Base-by-base conservation (phyloP, 2,888 invertebrate genomes). In the Noctua janthe region DNA sequence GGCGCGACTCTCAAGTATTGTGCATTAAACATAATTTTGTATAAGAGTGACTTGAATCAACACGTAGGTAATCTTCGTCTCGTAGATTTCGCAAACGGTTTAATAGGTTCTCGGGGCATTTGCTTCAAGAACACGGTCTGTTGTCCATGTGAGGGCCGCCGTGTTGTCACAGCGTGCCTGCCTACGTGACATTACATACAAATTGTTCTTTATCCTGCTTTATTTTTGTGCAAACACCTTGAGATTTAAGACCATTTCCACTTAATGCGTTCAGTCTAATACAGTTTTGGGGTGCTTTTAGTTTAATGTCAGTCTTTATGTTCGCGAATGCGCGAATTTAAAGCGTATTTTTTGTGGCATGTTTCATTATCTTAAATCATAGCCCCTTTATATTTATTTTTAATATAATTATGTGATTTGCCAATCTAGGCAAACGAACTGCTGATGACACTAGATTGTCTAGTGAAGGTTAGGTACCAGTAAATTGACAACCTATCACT, bases 171-270 rank as follows among this genome's bases (percentile, higher is more conserved):
- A 91, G 79, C 89, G 88, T 88, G 88, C 80, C 85, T 81, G 72
- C 74, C 87, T 93, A 96, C 96, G 96, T 96, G 96, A 94, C 92
- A 82, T 73, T 86, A 91, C 91, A 91, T 85, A 89, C 90, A 92
- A 96, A 96, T 94, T 87, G 89, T 93, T 91, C 85, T 90, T 93
- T 92, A 93, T 91, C 91, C 88, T 89, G 88, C 89, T 91, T 91
- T 91, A 92, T 92, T 93, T 93, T 93, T 87, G 90, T 91, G 85
- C 88, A 87, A 87, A 90, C 92, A 90, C 92, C 92, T 94, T 93
- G 93, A 93, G 90, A 93, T 92, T 93, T 94, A 90, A 92, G 89
- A 88, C 89, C 85, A 90, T 91, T 93, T 90, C 86, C 85, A 86
- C 86, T 89, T 88, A 84, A 88, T 74, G 82, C 75, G 80, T 79